These are phyloP conservation scores for Pedionomus torquatus DNA, from an alignment of 2,113 vertebrate genomes.

Conservation along the genomic window DNA sequence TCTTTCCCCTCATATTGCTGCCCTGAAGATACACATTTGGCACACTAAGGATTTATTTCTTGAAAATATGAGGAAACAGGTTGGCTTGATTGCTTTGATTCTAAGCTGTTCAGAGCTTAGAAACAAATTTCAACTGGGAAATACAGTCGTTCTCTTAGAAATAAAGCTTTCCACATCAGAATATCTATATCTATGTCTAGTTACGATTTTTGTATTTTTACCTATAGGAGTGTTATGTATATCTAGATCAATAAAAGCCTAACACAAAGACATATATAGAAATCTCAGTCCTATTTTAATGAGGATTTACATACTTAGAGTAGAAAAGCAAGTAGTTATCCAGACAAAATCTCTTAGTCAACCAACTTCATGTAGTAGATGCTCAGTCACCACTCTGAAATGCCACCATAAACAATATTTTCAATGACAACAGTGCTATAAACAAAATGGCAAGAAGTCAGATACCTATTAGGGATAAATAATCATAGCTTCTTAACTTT, in stretches of 20 bases:
- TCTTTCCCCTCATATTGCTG: neutral
- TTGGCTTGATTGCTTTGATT: conserved; percentile 31
- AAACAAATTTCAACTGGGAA: conserved; percentile 37
- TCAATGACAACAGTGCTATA: neutral
- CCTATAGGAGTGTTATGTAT: neutral
- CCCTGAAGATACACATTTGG: conserved; percentile 32
- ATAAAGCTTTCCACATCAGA: neutral
- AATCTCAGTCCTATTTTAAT: neutral
- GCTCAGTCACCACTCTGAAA: neutral
- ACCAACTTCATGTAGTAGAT: neutral
- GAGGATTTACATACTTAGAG: neutral
- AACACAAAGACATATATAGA: neutral
- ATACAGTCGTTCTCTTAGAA: neutral
- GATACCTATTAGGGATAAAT: neutral
- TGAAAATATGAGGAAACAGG: neutral
- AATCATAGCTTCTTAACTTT: neutral
- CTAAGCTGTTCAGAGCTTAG: conserved; percentile 14
- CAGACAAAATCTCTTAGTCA: neutral
- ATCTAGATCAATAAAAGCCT: neutral
- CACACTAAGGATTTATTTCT: conserved; percentile 31
- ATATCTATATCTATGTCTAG: neutral
- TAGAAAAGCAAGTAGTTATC: neutral
- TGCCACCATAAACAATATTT: neutral
- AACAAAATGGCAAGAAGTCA: neutral
- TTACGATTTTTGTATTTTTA: neutral